Evolutionary conservation across 2,888 invertebrate species (phyloP).

Genomic region (Cataglyphis livida): DNA sequence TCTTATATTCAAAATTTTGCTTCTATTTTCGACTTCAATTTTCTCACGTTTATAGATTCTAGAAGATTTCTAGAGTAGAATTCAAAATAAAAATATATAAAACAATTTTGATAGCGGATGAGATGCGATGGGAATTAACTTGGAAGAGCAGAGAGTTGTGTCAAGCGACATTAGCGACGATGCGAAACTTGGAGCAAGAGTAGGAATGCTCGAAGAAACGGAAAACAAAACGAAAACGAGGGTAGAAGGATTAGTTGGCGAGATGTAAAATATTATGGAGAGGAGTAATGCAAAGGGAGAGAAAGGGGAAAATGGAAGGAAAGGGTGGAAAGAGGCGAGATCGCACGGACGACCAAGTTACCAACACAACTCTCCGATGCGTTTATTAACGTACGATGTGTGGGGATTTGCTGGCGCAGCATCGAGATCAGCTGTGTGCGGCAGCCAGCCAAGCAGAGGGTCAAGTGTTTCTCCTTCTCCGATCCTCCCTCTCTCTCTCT

Average conservation of each 20-base stretch:
- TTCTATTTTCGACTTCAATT: neutral
- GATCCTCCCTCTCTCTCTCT: conserved; percentile 54
- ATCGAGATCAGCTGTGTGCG: conserved; percentile 78
- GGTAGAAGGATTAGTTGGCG: conserved; percentile 16
- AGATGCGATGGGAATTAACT: neutral
- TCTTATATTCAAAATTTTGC: neutral
- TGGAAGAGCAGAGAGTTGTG: neutral
- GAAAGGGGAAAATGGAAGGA: conserved; percentile 28
- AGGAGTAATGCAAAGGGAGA: conserved; percentile 15
- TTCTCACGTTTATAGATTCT: neutral
- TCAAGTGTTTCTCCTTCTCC: conserved; percentile 78
- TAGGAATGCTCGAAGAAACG: conserved; percentile 24
- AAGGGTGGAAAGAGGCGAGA: conserved; percentile 20
- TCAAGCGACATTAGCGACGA: conserved; percentile 4
- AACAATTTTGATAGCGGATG: neutral
- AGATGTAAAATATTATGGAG: conserved; percentile 34
- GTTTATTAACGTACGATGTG: conserved; percentile 81
- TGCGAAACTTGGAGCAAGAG: conserved; percentile 1
- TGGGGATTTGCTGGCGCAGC: conserved; percentile 80
- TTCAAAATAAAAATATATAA: neutral
- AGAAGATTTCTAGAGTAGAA: neutral
- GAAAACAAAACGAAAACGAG: conserved; percentile 35
- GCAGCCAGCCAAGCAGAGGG: conserved; percentile 78
- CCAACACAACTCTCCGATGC: conserved; percentile 71
- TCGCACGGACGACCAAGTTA: conserved; percentile 60